These are phyloP conservation scores for Stegophylla sp. DNA, from an alignment of 2,888 invertebrate genomes.

Conservation along the genomic window DNA sequence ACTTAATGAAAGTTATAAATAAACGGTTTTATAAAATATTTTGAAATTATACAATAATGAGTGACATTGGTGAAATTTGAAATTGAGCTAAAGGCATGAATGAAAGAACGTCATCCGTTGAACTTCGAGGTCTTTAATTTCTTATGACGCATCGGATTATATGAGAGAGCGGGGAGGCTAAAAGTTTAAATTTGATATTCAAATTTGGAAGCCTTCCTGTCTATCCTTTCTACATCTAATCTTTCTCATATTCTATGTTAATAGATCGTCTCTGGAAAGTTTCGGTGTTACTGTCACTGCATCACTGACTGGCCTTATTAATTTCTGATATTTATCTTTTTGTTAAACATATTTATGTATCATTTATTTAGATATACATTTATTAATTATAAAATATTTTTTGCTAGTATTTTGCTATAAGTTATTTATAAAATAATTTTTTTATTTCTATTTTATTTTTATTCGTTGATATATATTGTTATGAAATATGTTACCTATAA, in stretches of 20 bases:
- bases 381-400: too few species aligned
- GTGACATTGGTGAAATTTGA: slow-evolving; percentile 32
- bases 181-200: slow-evolving; percentile 56
- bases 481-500: too few species aligned
- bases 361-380: too few species aligned
- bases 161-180: slow-evolving; percentile 1
- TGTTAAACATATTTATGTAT: too few species aligned
- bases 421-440: too few species aligned
- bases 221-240: slow-evolving; percentile 24
- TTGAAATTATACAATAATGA: slow-evolving; percentile 18
- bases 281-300: background rate
- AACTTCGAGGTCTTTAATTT: slow-evolving; percentile 45
- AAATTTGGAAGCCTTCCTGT: slow-evolving; percentile 25
- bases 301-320: slow-evolving; percentile 6
- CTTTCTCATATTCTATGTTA: slow-evolving; percentile 23
- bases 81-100: slow-evolving; percentile 18
- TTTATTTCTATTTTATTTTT: too few species aligned
- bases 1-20: background rate
- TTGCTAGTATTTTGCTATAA: too few species aligned
- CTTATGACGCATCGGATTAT: slow-evolving; percentile 38
- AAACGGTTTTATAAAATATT: slow-evolving; percentile 6
- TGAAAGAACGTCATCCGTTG: slow-evolving; percentile 10
- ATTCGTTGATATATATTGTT: too few species aligned
- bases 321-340: background rate
- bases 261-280: slow-evolving; percentile 19